Percentiles rank a stretch among this genome's conserved stretches.
Conservation (phyloP, 2,888 invertebrate species). For the Stramonita haemastoma region DNA sequence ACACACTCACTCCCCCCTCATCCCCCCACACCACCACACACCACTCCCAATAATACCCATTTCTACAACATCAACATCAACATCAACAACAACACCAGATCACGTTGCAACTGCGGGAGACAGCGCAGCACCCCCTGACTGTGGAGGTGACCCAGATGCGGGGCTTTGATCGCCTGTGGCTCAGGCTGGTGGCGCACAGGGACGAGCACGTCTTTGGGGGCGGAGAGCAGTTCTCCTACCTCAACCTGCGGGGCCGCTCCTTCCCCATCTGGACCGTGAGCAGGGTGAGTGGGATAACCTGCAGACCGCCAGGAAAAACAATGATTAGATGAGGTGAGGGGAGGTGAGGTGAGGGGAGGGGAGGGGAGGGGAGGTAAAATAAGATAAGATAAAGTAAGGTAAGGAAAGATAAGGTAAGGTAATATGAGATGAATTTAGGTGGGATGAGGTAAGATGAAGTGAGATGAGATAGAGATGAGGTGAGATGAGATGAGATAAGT, state of each 20-base stretch:
- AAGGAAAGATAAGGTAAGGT: background rate
- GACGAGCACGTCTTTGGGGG: conserved; percentile 69
- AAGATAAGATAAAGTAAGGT: background rate
- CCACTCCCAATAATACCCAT: too few species aligned
- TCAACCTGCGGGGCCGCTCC: conserved; percentile 64
- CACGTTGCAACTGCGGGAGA: too few species aligned
- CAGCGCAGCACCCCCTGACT: conserved; percentile 53
- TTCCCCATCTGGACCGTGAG: conserved; percentile 73
- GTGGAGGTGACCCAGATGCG: conserved; percentile 50
- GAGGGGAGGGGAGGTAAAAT: background rate
- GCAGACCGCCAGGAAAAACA: too few species aligned
- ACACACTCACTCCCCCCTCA: too few species aligned
- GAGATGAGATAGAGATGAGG: background rate
- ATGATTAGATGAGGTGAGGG: too few species aligned
- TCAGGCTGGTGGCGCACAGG: conserved; percentile 58
- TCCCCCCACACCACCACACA: too few species aligned
- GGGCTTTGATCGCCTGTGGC: conserved; percentile 62
- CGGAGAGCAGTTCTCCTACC: conserved; percentile 71
- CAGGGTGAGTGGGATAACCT: conserved; percentile 66
- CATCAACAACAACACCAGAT: too few species aligned
- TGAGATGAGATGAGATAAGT: too few species aligned
- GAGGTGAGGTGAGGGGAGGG: too few species aligned
- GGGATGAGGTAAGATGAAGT: background rate
- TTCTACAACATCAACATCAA: too few species aligned
- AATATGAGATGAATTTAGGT: background rate